Base-by-base conservation (phyloP, 2,888 invertebrate genomes). In the Meiosimyza decipiens region DNA sequence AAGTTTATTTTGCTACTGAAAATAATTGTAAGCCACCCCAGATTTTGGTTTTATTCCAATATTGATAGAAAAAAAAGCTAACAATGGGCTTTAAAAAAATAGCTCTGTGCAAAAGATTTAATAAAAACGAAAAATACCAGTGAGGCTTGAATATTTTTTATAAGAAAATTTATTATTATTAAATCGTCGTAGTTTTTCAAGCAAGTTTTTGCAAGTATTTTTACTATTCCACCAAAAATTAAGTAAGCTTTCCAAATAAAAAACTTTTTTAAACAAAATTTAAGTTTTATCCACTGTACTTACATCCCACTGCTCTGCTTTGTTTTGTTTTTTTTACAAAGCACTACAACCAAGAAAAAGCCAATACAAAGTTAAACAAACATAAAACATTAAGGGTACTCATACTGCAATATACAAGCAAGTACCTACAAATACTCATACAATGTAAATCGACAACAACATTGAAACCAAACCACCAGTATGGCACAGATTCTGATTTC, bases 361-460 rank as follows among this genome's bases (percentile, higher is more conserved):
- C 49, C 65, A 72, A 50, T 55, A 60, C 52, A 71, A 71, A 75
- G 57, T 64, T 69, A 71, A 73, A 71, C 66, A 72, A 73, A 74
- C 67, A 40, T 9, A 70, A 59, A 71, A 71, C 49, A 22, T 47
- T 54, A 52, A 66, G 60, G 50, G 51, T 28, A n/a, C 55, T 60
- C 18, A 49, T 71, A 55, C 6, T 40, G 47, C 15, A 16, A 22
- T 59, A 15, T 28, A 7, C 40, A 40, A 40, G 40, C 9, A 7
- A 60, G 60, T 59, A 62, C n/a, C 11, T 40, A 54, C 62, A 33
- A 22, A 60, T 28, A 15, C 6, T n/a, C 22, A 18, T 60, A 47
- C 13, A 65, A 52, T 52, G 52, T 62, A 70, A 22, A 40, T 52
- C 40, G 60, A 16, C 15, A 60, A 70, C 40, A 40, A 62, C 52